Percentiles rank a stretch among this genome's conserved stretches.
phyloP scores from a whole-genome alignment of 2,113 vertebrate species.

The Python bivittatus region DNA sequence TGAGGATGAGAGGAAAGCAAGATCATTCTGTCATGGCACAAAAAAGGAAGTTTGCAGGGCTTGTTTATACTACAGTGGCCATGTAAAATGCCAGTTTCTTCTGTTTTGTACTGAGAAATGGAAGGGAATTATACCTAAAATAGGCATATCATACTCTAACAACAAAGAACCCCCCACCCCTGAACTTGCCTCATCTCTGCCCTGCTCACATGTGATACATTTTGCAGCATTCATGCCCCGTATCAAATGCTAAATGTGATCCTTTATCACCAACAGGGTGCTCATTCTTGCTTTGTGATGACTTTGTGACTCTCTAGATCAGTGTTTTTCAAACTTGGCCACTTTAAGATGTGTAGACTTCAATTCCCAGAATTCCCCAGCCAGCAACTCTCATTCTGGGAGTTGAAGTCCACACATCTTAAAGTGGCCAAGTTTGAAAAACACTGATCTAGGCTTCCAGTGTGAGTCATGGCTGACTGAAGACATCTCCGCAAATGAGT shows the following conservation, averaged over 20 bases:
- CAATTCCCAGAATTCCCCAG: background rate
- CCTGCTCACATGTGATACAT: background rate
- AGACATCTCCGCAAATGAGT: too few relatives aligned
- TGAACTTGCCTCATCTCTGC: background rate
- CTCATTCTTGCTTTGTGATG: background rate
- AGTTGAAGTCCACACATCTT: background rate
- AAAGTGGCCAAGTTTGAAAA: background rate
- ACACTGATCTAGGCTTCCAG: too few relatives aligned
- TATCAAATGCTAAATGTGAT: background rate
- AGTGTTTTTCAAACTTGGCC: background rate
- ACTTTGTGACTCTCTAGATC: background rate
- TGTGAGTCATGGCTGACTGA: too few relatives aligned
- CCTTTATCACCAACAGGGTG: background rate
- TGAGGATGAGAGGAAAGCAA: too few relatives aligned
- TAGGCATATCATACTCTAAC: background rate
- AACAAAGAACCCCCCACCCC: background rate
- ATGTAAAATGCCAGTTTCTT: too few relatives aligned
- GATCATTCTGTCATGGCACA: too few relatives aligned
- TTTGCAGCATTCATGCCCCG: background rate
- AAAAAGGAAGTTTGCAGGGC: too few relatives aligned
- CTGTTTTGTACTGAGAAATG: too few relatives aligned
- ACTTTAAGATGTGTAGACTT: background rate
- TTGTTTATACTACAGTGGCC: too few relatives aligned
- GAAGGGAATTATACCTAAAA: background rate
- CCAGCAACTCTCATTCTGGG: background rate